phyloP scores from a whole-genome alignment of 2,797 vertebrate genomes.

The Hydrophis major region DNA sequence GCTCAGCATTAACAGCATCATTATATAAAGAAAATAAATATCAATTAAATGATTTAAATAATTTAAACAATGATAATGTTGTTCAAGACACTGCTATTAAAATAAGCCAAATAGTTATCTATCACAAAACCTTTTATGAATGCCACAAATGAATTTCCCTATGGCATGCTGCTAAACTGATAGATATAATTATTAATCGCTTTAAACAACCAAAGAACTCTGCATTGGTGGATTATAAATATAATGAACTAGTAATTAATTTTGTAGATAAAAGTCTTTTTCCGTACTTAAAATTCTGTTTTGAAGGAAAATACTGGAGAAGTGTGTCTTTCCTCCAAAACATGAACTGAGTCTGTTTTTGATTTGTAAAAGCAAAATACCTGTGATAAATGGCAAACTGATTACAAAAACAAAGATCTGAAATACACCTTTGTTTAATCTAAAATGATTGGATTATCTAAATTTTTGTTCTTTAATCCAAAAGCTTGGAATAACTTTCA shows the following conservation, averaged over 20 bases:
- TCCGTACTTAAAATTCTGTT: neutral
- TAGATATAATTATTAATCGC: neutral
- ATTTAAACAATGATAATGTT: neutral
- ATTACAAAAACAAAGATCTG: neutral
- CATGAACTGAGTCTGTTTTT: neutral
- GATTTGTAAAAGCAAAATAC: too few relatives aligned
- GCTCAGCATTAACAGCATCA: neutral
- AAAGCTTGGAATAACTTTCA: neutral
- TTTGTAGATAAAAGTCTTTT: slow-evolving; percentile 5
- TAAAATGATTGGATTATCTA: neutral
- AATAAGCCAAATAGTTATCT: neutral
- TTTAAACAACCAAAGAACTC: neutral
- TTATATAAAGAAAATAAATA: neutral
- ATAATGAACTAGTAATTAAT: neutral
- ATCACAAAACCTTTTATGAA: neutral
- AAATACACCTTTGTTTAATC: too few relatives aligned
- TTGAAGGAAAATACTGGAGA: neutral
- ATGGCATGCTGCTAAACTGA: neutral
- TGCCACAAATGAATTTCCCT: neutral
- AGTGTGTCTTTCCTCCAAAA: neutral
- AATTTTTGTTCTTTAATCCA: neutral
- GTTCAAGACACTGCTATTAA: neutral
- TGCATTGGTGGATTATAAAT: too few relatives aligned
- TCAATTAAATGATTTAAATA: too few relatives aligned
- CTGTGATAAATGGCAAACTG: too few relatives aligned